A percentile compares a stretch with the other conserved stretches of the same genome.
phyloP scores from a whole-genome alignment of 2,797 vertebrate genomes.

The Limosa lapponica region DNA sequence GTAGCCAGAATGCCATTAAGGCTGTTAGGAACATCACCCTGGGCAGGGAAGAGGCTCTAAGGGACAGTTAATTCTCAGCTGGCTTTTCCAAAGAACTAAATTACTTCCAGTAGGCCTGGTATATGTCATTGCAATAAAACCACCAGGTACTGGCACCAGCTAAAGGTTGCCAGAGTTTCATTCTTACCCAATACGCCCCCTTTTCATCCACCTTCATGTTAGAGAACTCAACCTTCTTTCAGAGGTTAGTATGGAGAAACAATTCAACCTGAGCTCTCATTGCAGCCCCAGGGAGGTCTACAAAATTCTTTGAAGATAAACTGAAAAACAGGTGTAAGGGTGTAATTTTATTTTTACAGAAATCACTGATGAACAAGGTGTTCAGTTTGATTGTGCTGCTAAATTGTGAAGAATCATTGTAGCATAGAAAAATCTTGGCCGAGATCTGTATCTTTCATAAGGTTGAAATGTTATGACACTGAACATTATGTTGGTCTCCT shows the following conservation, averaged over 20 bases:
- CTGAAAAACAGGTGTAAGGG: background rate
- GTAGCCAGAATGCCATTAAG: background rate
- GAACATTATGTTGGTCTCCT: background rate
- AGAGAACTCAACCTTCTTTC: background rate
- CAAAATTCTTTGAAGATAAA: background rate
- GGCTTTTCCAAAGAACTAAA: background rate
- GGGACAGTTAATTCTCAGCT: background rate
- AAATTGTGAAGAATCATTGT: background rate
- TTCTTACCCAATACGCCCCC: rapidly evolving
- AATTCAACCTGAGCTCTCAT: background rate
- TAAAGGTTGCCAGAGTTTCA: background rate
- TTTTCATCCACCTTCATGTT: background rate
- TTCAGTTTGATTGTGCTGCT: background rate
- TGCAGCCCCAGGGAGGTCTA: background rate
- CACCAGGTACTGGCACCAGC: background rate
- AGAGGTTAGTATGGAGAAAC: background rate
- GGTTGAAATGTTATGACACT: background rate
- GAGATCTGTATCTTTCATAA: background rate
- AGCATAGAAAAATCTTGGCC: background rate
- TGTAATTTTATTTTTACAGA: background rate
- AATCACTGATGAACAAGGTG: background rate
- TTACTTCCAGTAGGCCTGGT: background rate
- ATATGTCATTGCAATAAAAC: background rate
- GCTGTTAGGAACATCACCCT: background rate
- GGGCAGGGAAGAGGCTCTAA: background rate